Percentiles rank a stretch among this genome's conserved stretches.
These are phyloP conservation scores for Chondrilla cf. caribensis DNA, from an alignment of 37 sponge, comb jelly and placozoan species.

Conservation along the genomic window DNA sequence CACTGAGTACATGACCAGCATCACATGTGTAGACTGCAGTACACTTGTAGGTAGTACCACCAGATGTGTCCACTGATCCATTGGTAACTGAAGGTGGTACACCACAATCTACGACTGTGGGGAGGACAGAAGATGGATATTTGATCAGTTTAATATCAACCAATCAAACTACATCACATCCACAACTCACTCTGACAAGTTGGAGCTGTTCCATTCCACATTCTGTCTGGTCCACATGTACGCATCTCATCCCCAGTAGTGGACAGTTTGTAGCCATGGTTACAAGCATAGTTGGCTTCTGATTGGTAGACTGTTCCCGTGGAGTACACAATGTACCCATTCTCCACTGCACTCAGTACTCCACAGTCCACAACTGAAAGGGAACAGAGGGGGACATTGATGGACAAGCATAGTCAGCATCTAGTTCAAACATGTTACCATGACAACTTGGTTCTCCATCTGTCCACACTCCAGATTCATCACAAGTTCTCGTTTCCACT, in stretches of 20 bases:
- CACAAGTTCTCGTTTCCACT: conserved; percentile 1
- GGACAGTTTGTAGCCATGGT: neutral
- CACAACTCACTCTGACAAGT: neutral
- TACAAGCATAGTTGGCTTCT: neutral
- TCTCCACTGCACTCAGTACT: neutral
- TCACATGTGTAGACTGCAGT: no score
- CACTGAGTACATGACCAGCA: no score
- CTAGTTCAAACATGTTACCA: neutral
- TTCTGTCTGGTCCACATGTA: neutral
- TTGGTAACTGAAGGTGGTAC: no score
- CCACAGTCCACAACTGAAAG: conserved; percentile 18
- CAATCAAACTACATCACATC: no score
- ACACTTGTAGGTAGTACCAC: no score
- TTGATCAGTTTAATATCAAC: no score
- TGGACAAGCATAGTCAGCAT: neutral
- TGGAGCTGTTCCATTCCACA: neutral
- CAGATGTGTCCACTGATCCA: no score
- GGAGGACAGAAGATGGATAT: no score
- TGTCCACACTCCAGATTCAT: neutral
- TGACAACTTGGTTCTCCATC: neutral
- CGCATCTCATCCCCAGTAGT: neutral
- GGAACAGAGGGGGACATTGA: neutral
- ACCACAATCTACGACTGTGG: no score
- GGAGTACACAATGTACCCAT: neutral
- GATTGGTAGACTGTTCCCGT: neutral